These are phyloP conservation scores for Pseudochirops corinnae DNA, from an alignment of 2,797 vertebrate species.

Conservation along the genomic window DNA sequence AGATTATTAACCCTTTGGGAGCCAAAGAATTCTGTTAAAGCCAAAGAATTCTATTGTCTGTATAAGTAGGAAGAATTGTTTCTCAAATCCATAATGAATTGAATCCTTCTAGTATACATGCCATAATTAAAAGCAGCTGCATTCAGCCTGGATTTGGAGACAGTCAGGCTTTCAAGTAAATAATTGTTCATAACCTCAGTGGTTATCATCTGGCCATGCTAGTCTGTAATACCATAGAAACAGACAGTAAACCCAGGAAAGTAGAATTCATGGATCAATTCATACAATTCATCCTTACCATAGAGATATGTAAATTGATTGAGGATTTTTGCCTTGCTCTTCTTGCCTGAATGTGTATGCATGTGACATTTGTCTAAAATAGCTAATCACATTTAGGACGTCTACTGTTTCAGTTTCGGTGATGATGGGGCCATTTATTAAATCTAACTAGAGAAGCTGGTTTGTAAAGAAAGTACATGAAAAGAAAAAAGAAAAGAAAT, in stretches of 20 bases:
- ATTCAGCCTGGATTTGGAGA: conserved; percentile 9
- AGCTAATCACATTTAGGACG: background rate
- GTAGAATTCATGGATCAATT: conserved; percentile 23
- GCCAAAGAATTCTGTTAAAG: conserved; percentile 7
- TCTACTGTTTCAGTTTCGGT: background rate
- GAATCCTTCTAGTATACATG: background rate
- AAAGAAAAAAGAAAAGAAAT: conserved; percentile 9
- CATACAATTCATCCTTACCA: conserved; percentile 23
- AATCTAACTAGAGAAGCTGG: background rate
- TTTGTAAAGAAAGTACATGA: background rate
- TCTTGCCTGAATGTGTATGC: conserved; percentile 30
- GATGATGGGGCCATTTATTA: background rate
- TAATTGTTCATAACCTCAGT: conserved; percentile 10
- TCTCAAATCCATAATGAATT: conserved; percentile 43
- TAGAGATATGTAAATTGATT: conserved; percentile 45
- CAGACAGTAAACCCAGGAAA: background rate
- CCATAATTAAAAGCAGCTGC: conserved; percentile 26
- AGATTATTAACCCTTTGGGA: conserved; percentile 41
- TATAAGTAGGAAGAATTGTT: conserved; percentile 10
- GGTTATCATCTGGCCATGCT: background rate
- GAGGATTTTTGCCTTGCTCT: conserved; percentile 47
- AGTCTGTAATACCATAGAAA: background rate
- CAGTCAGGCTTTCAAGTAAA: conserved; percentile 36
- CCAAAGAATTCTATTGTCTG: conserved; percentile 39
- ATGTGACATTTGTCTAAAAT: conserved; percentile 27